A percentile compares a stretch with the other conserved stretches of the same genome.
phyloP scores from a whole-genome alignment of 2,113 vertebrate species.

The Gorsachius goisagi region DNA sequence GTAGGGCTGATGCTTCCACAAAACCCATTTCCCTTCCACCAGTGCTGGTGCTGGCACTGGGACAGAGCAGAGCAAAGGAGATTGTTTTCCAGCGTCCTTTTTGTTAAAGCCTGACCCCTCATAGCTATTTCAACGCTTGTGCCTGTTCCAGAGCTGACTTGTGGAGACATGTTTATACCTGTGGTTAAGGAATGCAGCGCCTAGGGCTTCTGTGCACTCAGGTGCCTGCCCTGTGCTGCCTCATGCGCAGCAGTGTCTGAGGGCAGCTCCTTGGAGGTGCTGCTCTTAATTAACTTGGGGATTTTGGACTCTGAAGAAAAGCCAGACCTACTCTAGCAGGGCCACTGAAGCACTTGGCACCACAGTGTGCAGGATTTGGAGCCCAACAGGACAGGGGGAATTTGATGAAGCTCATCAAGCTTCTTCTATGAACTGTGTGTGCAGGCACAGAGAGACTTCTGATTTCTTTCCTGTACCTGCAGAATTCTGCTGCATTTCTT shows the following conservation, averaged over 20 bases:
- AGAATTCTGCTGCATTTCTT: background rate
- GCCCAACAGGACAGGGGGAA: background rate
- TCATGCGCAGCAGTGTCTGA: rapidly evolving
- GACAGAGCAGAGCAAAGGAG: background rate
- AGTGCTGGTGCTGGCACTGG: background rate
- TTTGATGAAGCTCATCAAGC: background rate
- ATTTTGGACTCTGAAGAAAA: background rate
- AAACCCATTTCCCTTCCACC: background rate
- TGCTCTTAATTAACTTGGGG: background rate
- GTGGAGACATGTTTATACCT: background rate
- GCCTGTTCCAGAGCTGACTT: background rate
- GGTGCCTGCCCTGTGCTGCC: background rate
- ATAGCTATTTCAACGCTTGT: background rate
- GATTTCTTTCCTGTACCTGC: background rate
- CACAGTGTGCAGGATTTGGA: background rate
- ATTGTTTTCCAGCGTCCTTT: background rate
- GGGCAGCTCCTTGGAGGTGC: background rate
- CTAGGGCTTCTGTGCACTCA: background rate
- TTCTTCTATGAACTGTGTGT: background rate
- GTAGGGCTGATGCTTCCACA: background rate
- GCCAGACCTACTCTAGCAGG: background rate
- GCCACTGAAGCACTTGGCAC: background rate
- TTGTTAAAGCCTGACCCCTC: background rate
- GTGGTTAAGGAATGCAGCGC: background rate
- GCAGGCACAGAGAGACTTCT: background rate